phyloP scores from a whole-genome alignment of 2,888 invertebrate genomes.

The Epinotia ramella region DNA sequence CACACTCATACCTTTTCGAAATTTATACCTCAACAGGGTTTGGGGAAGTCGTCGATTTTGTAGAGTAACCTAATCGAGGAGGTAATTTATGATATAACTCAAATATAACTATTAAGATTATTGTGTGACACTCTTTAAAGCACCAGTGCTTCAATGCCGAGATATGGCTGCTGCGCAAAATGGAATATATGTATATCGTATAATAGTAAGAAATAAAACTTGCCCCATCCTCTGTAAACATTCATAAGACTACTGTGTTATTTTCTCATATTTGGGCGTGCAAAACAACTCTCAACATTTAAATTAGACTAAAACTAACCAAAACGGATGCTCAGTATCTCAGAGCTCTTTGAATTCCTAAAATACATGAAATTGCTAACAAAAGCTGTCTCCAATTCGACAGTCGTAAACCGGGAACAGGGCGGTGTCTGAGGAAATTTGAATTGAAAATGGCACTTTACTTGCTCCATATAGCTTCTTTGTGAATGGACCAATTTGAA shows the following conservation, averaged over 20 bases:
- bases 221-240: too few species aligned
- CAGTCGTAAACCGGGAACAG: constrained; percentile 35
- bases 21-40: too few species aligned
- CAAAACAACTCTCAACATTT: not conserved
- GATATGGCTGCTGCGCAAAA: too few species aligned
- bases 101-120: too few species aligned
- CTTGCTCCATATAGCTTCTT: constrained; percentile 36
- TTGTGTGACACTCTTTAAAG: too few species aligned
- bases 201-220: too few species aligned
- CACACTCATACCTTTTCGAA: too few species aligned
- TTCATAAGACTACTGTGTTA: not conserved
- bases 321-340: not conserved
- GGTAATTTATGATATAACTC: too few species aligned
- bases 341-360: constrained; percentile 24
- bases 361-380: constrained; percentile 38
- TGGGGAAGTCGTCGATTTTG: too few species aligned
- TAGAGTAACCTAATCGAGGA: too few species aligned
- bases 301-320: not conserved
- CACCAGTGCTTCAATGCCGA: too few species aligned
- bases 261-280: not conserved
- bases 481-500: constrained; percentile 38
- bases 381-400: constrained; percentile 44
- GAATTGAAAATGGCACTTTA: constrained; percentile 44
- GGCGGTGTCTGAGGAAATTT: constrained; percentile 36
- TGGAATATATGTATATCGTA: too few species aligned